phyloP scores from a whole-genome alignment of 1,140 invertebrate genomes.

The Nephila pilipes region DNA sequence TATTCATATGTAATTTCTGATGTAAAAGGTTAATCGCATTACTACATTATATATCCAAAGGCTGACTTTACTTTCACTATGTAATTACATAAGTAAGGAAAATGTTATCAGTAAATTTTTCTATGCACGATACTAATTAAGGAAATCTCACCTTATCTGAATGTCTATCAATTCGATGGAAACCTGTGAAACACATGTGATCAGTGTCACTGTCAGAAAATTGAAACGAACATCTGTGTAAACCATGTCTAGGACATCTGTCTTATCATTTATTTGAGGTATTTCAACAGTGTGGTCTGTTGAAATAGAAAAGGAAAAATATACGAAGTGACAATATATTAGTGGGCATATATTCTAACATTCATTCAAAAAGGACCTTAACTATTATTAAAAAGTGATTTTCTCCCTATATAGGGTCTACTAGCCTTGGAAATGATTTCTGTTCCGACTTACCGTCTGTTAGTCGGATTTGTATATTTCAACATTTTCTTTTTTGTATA shows the following conservation, averaged over 20 bases:
- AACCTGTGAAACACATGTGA: neutral
- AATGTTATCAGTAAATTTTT: neutral
- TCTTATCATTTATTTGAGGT: neutral
- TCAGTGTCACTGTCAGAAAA: slow-evolving; percentile 9
- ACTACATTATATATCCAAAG: too few species aligned
- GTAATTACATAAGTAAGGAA: neutral
- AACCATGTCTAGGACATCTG: slow-evolving; percentile 5
- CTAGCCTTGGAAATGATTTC: too few species aligned
- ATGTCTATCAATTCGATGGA: neutral
- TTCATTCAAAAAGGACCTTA: too few species aligned
- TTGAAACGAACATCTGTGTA: neutral
- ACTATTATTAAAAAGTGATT: too few species aligned
- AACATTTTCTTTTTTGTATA: too few species aligned
- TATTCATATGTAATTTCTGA: too few species aligned
- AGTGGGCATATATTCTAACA: neutral
- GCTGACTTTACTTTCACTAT: too few species aligned
- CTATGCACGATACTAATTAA: neutral
- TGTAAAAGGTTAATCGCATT: too few species aligned
- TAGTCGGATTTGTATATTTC: too few species aligned
- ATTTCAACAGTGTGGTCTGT: neutral
- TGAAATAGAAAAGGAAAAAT: neutral
- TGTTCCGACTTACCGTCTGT: too few species aligned
- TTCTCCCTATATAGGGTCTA: too few species aligned
- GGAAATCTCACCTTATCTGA: neutral
- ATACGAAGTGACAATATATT: neutral